Base-by-base conservation (phyloP, 1,140 invertebrate species). In the Uloborus diversus region DNA sequence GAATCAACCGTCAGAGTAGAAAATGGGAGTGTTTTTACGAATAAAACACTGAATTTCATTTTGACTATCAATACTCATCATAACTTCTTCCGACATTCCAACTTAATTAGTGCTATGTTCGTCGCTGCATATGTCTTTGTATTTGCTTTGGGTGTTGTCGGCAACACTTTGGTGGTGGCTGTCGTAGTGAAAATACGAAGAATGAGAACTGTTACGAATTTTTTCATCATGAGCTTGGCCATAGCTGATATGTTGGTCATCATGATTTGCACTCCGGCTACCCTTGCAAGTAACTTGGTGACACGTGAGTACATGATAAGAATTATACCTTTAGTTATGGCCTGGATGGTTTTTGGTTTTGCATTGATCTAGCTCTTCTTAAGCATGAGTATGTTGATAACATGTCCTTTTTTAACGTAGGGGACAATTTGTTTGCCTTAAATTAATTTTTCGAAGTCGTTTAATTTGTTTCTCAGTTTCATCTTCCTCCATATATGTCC, bases 191-290 rank as follows among this genome's bases (percentile, higher is more conserved):
- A 94, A 42, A 92, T 93, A 20, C 94, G 94, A 1, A 87, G 93
- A 42, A 96, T 96, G 94, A 62, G 86, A 69, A 86, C 84, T 53
- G 95, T 96, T 51, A 97, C 96, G 81, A 97, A 98, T 88, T 96
- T 94, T 87, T 97, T 97, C 88, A 96, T 98, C 84, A 94, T 96
- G 83, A 98, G 97, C 88, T 89, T 98, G 83, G 96, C 96, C 0
- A 90, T 97, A 20, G 95, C 96, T 69, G 96, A 98, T 86, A 94
- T 98, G 57, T 90, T 97, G 71, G 96, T 98, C 80, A 93, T 97
- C 83, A 91, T 96, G 14, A 96, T 97, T 87, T 97, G 96, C 86
- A 88, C 97, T 66, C 95, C 96, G 0, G 93, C 94, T 2, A 97
- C 95, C 0, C 90, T 97, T 61, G 92, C 97, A 90, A 94, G 94